These are phyloP conservation scores for Potorous gilbertii DNA, from an alignment of 2,797 vertebrate genomes.

Conservation along the genomic window DNA sequence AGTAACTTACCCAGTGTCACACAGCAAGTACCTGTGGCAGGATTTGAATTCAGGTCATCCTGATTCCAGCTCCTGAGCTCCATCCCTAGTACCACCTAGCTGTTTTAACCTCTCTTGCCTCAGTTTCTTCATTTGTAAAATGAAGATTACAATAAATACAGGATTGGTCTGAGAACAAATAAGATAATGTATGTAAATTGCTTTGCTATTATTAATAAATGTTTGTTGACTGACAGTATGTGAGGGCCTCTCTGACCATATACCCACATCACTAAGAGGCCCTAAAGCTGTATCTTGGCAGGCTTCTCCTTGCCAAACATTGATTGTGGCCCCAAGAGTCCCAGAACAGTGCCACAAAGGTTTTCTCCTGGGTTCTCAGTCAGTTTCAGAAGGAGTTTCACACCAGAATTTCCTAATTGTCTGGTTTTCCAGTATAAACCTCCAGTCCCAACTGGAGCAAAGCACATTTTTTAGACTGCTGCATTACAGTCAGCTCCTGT, in stretches of 20 bases:
- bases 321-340: background rate
- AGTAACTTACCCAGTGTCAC: background rate
- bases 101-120: background rate
- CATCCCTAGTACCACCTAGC: too few relatives aligned
- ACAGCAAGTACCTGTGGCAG: background rate
- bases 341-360: background rate
- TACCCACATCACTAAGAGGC: background rate
- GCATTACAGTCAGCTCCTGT: constrained; percentile 19
- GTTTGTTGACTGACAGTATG: background rate
- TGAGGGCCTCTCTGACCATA: background rate
- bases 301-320: background rate
- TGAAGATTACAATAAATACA: background rate
- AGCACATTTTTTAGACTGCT: constrained; percentile 9
- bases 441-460: constrained; percentile 35
- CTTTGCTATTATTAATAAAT: background rate
- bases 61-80: background rate
- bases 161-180: background rate
- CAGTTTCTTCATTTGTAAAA: background rate
- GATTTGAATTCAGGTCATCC: background rate
- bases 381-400: background rate
- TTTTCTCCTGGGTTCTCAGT: background rate
- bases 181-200: background rate
- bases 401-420: constrained; percentile 16
- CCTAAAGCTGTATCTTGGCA: background rate
- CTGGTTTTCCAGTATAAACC: constrained; percentile 34